Conservation (phyloP, 2,797 vertebrate genomes). For the Hyperoplus immaculatus region DNA sequence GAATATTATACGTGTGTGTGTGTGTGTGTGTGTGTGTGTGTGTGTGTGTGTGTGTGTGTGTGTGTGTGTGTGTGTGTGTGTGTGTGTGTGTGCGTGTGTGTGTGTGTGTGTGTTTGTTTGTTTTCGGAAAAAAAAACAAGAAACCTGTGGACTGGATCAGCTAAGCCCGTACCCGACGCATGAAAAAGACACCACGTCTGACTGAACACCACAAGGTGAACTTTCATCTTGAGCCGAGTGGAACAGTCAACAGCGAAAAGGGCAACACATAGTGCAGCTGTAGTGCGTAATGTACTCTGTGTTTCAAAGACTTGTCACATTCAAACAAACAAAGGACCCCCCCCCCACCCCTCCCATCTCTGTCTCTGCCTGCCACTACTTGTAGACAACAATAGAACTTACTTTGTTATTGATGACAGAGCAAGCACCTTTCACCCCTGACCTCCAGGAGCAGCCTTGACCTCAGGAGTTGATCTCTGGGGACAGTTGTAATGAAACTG, state of each 20-base stretch:
- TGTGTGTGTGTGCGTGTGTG: slow-evolving; percentile 9
- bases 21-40: slow-evolving; percentile 10
- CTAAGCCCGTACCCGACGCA: slow-evolving; percentile 25
- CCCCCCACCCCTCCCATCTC: slow-evolving; percentile 15
- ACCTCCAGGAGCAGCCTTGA: slow-evolving; percentile 61
- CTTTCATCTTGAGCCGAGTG: slow-evolving; percentile 64
- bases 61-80: slow-evolving; percentile 14
- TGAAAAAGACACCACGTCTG: slow-evolving; percentile 54
- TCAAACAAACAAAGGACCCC: slow-evolving; percentile 44
- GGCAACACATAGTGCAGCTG: slow-evolving; percentile 56
- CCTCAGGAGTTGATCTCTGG: slow-evolving; percentile 59
- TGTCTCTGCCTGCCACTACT: slow-evolving; percentile 43
- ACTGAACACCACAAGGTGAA: slow-evolving; percentile 66
- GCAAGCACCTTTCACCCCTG: slow-evolving; percentile 60
- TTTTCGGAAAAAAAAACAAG: slow-evolving; percentile 38
- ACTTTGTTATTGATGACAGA: slow-evolving; percentile 68
- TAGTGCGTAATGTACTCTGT: slow-evolving; percentile 44
- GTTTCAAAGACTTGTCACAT: slow-evolving; percentile 40
- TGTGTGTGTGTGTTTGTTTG: slow-evolving; percentile 7
- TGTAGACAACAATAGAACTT: slow-evolving; percentile 52
- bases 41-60: slow-evolving; percentile 1
- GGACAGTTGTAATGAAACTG: slow-evolving; percentile 62
- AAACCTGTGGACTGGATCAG: slow-evolving; percentile 64
- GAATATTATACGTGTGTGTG: not conserved
- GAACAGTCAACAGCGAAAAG: slow-evolving; percentile 58